Conservation (phyloP, 37 sponge, comb jelly and placozoan genomes). For the Agelas oroides region DNA sequence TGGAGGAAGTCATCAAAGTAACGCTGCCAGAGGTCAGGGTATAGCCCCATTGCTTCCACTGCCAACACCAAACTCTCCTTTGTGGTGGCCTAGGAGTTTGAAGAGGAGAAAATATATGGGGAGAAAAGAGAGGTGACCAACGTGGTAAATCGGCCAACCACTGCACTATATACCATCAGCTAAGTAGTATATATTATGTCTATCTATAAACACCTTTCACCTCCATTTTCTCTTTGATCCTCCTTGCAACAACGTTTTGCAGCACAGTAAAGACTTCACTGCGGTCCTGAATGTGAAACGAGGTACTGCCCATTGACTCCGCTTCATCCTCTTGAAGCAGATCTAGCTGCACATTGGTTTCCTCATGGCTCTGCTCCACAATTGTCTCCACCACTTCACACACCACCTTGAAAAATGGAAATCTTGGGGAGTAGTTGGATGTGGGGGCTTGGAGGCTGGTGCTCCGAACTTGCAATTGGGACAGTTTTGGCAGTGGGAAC, state of each 20-base stretch:
- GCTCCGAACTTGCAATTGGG: conserved; percentile 49
- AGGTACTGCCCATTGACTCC: not conserved
- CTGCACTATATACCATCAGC: no score
- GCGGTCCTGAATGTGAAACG: no score
- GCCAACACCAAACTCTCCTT: conserved; percentile 11
- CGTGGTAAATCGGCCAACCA: no score
- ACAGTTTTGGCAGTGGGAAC: conserved; percentile 58
- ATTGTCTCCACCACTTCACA: conserved; percentile 35
- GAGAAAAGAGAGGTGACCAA: no score
- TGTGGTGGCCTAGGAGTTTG: no score
- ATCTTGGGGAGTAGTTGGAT: conserved; percentile 35
- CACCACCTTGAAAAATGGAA: conserved; percentile 66
- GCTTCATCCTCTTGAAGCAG: not conserved
- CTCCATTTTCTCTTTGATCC: no score
- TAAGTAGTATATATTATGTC: no score
- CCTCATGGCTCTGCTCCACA: conserved; percentile 40
- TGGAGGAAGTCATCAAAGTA: conserved; percentile 76
- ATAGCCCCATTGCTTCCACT: conserved; percentile 17
- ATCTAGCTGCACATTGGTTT: conserved; percentile 20
- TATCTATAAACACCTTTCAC: no score
- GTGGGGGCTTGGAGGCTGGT: conserved; percentile 21
- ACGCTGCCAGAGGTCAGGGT: conserved; percentile 50
- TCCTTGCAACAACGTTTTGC: no score
- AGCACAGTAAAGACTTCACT: no score
- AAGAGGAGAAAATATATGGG: no score